Evolutionary conservation across 2,888 invertebrate species (phyloP).

Genomic region (Lepas anatifera): DNA sequence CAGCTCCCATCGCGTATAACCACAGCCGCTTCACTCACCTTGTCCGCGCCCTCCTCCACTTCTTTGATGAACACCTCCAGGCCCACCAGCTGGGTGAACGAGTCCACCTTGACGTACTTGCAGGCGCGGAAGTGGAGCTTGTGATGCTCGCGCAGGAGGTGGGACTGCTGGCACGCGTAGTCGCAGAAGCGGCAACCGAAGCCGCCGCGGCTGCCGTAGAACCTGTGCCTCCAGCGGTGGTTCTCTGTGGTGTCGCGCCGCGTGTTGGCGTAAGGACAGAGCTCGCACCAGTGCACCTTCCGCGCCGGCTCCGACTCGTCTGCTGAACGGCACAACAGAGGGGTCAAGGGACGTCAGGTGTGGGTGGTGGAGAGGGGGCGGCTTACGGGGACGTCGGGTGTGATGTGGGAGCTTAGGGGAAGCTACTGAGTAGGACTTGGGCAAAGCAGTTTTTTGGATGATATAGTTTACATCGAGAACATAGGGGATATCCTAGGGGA

Average conservation of each 20-base stretch:
- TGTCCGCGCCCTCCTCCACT: not conserved
- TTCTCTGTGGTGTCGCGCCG: slow-evolving; percentile 58
- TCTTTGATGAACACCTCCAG: slow-evolving; percentile 21
- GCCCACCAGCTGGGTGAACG: slow-evolving; percentile 23
- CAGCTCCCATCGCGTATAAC: too few relatives aligned
- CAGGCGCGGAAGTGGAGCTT: slow-evolving; percentile 53
- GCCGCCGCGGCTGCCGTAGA: slow-evolving; percentile 34
- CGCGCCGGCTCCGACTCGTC: slow-evolving; percentile 41
- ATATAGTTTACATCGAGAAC: too few relatives aligned
- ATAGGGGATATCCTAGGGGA: too few relatives aligned
- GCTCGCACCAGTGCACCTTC: slow-evolving; percentile 52
- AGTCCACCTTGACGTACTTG: slow-evolving; percentile 24
- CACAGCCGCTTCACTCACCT: not conserved
- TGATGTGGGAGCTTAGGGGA: too few relatives aligned
- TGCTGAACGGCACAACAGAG: slow-evolving; percentile 33
- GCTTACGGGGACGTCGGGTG: too few relatives aligned
- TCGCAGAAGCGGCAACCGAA: slow-evolving; percentile 70
- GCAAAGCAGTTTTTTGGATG: too few relatives aligned
- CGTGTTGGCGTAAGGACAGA: slow-evolving; percentile 67
- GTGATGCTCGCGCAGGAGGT: slow-evolving; percentile 62
- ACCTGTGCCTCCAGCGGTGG: slow-evolving; percentile 56
- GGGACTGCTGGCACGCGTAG: slow-evolving; percentile 59
- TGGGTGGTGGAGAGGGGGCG: too few relatives aligned
- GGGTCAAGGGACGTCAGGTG: slow-evolving; percentile 30
- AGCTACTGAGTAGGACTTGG: too few relatives aligned